Evolutionary conservation across 2,888 invertebrate genomes (phyloP), one percentile per base, ranked within the genome.

Genomic region (Eilema sororculum): DNA sequence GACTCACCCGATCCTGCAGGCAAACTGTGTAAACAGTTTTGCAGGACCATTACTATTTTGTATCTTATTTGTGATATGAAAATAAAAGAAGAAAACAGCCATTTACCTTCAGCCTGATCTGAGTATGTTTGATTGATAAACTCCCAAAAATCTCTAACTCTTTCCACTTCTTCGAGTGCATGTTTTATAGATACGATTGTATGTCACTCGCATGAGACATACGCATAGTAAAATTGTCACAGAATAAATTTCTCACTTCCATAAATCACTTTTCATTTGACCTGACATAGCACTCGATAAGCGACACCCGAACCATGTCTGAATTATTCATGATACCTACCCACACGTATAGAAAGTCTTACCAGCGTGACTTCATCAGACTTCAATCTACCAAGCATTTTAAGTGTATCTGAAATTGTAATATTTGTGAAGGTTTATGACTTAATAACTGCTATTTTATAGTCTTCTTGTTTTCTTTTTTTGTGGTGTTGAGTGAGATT

Each of bases 301-400:
- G 84, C 85, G 84, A 81, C 88, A 82, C 79, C 83, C 79, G 75
- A 82, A 77, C 75, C 73, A 69, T 67, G 59, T 68, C 82, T 90
- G 87, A 89, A 90, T 89, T 84, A 90, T 90, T 86, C 84, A 90
- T 88, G 74, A 82, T 71, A 75, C 73, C 72, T 37, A 37, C 33
- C 33, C 77, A 72, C 69, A 72, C 74, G 80, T 82, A 82, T 78
- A 70, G 76, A 77, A 84, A 84, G 78, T 69, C 68, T 67, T 24
- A 16, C 28, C 8, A 25, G 37, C 24, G 41, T 37, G 57, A 22
- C 60, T 63, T 66, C 68, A 59, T 74, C 69, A 78, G 70, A 73
- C 66, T 73, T 73, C 66, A 68, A 22, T 52, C 10, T 59, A 41
- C 37, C n/a, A 22, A 30, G 37, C 24, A 28, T 46, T 46, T 30